These are phyloP conservation scores for Buphagus erythrorhynchus DNA, from an alignment of 2,797 vertebrate genomes.

Conservation along the genomic window DNA sequence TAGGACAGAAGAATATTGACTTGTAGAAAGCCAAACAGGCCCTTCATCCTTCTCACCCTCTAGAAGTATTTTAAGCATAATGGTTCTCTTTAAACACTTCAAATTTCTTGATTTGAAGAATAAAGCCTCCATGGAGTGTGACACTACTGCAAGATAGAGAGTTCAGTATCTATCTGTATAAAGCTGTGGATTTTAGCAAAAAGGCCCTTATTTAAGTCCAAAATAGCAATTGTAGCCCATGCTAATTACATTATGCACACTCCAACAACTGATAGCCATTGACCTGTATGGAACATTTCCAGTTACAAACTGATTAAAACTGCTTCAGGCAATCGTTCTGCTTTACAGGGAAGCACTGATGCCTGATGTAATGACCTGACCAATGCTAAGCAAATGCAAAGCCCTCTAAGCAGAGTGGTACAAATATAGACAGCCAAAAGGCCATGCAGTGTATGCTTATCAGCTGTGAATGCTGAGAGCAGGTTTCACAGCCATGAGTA, in stretches of 20 bases:
- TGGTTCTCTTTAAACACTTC: background rate
- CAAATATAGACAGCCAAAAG: slow-evolving; percentile 53
- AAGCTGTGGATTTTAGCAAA: background rate
- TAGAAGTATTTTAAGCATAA: background rate
- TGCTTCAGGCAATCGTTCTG: background rate
- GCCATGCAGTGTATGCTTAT: slow-evolving; percentile 5
- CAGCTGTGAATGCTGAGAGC: slow-evolving; percentile 29
- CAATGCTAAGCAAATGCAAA: background rate
- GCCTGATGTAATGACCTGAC: slow-evolving; percentile 23
- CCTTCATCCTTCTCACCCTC: background rate
- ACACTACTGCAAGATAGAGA: background rate
- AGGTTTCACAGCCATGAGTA: slow-evolving; percentile 46
- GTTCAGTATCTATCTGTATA: background rate
- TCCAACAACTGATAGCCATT: slow-evolving; percentile 36
- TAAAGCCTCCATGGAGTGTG: background rate
- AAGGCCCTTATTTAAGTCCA: background rate
- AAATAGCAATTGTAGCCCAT: background rate
- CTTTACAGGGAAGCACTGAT: background rate
- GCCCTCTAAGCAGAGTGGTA: slow-evolving; percentile 6
- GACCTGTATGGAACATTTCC: slow-evolving; percentile 59
- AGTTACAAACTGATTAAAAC: slow-evolving; percentile 43
- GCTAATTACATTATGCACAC: slow-evolving; percentile 34
- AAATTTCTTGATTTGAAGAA: background rate
- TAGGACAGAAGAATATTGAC: background rate
- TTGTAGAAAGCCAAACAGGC: background rate